Percentiles rank a stretch among this genome's conserved stretches.
Evolutionary conservation across 2,113 vertebrate genomes (phyloP).

Genomic region (Gadus macrocephalus): DNA sequence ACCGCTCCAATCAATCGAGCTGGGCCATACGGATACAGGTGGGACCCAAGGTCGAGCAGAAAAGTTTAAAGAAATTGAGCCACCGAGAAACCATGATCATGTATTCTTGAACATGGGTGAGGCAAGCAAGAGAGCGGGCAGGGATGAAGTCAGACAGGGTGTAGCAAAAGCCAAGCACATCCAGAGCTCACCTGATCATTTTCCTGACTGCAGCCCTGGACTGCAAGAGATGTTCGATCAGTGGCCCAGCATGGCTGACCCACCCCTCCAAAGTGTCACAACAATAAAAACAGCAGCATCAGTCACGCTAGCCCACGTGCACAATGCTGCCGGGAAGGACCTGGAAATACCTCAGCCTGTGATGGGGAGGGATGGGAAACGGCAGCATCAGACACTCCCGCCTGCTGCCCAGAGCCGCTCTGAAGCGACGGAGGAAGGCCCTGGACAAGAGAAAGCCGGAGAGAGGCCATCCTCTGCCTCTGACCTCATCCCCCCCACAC

Average conservation of each 20-base stretch:
- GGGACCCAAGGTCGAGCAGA: background rate
- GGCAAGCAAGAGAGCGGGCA: background rate
- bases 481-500: constrained; percentile 77
- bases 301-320: constrained; percentile 1
- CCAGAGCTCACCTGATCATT: constrained; percentile 25
- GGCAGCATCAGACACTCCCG: background rate
- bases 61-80: background rate
- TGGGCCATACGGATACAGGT: constrained; percentile 3
- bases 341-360: constrained; percentile 1
- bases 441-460: constrained; percentile 1
- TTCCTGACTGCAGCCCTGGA: constrained; percentile 80
- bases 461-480: constrained; percentile 51
- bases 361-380: constrained; percentile 3
- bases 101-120: background rate
- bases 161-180: constrained; percentile 1
- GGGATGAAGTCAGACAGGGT: background rate
- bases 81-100: background rate
- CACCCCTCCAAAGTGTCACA: constrained; percentile 30
- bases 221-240: constrained; percentile 85
- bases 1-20: background rate
- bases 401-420: background rate
- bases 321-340: constrained; percentile 4
- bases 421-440: background rate
- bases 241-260: constrained; percentile 75
- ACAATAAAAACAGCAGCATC: too few species aligned